A percentile compares a stretch with the other conserved stretches of the same genome.
Conservation (phyloP, 1,140 invertebrate species). For the Dendroctonus ponderosae region DNA sequence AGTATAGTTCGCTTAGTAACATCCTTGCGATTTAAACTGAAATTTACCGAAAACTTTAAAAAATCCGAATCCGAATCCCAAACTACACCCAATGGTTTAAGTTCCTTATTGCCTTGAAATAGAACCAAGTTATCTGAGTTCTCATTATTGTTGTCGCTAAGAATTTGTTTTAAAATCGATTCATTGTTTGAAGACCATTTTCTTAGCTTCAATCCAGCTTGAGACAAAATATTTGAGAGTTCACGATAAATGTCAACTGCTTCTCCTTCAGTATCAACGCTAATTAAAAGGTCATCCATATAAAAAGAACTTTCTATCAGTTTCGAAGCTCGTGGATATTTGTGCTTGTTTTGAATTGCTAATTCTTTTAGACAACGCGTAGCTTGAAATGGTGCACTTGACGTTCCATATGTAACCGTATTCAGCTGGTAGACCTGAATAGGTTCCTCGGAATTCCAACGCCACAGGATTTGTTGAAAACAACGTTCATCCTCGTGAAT, state of each 20-base stretch:
- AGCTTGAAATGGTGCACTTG: slow-evolving; percentile 46
- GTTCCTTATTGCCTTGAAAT: slow-evolving; percentile 4
- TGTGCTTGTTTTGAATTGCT: slow-evolving; percentile 41
- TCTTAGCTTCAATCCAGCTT: slow-evolving; percentile 21
- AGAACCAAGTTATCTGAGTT: slow-evolving; percentile 14
- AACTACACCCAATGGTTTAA: slow-evolving; percentile 18
- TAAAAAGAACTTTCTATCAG: slow-evolving; percentile 49
- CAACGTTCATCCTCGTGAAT: slow-evolving; percentile 41
- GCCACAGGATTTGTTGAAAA: slow-evolving; percentile 50
- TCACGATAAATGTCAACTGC: slow-evolving; percentile 19
- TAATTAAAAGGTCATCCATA: slow-evolving; percentile 51
- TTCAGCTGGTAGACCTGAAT: slow-evolving; percentile 42
- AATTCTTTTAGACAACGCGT: slow-evolving; percentile 41
- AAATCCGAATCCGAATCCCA: slow-evolving; percentile 12
- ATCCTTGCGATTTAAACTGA: background rate
- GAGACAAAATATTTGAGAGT: slow-evolving; percentile 17
- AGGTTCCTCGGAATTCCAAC: slow-evolving; percentile 30
- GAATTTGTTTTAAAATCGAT: slow-evolving; percentile 4
- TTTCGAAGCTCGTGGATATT: slow-evolving; percentile 41
- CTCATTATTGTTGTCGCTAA: background rate
- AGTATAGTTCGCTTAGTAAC: slow-evolving; percentile 34
- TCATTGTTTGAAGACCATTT: slow-evolving; percentile 22
- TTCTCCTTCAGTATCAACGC: slow-evolving; percentile 16
- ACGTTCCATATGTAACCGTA: slow-evolving; percentile 48
- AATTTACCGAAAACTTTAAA: slow-evolving; percentile 1